phyloP scores from a whole-genome alignment of 2,113 vertebrate genomes.

The Synchiropus splendidus region DNA sequence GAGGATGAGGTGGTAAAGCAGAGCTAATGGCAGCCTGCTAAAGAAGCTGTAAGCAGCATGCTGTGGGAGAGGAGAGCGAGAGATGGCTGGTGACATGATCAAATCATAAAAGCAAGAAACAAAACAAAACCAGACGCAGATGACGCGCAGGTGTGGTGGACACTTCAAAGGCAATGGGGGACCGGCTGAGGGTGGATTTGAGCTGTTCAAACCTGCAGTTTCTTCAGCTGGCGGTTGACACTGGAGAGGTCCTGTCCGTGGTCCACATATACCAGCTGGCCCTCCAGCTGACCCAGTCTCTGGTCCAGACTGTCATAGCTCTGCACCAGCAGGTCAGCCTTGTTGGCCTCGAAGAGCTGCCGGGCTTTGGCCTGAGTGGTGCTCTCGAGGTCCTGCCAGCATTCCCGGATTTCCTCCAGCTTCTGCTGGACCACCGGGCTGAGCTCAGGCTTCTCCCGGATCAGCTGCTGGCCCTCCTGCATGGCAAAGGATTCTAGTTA shows the following conservation, averaged over 20 bases:
- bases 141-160: too few relatives aligned
- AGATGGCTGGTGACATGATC: conserved; percentile 50
- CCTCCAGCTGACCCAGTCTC: conserved; percentile 75
- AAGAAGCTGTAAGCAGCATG: conserved; percentile 63
- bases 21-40: conserved; percentile 57
- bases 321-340: conserved; percentile 78
- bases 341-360: conserved; percentile 83
- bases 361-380: conserved; percentile 79
- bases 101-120: conserved; percentile 22
- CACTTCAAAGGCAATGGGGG: too few relatives aligned
- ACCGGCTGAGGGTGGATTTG: not conserved
- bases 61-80: conserved; percentile 66
- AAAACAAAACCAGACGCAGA: not conserved
- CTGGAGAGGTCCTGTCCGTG: conserved; percentile 76
- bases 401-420: conserved; percentile 80
- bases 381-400: conserved; percentile 84
- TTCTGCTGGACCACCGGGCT: conserved; percentile 72
- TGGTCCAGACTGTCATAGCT: conserved; percentile 80
- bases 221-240: conserved; percentile 84
- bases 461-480: conserved; percentile 83
- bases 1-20: conserved; percentile 55
- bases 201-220: conserved; percentile 63
- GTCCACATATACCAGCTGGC: conserved; percentile 73
- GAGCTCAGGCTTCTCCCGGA: conserved; percentile 85
- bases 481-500: too few relatives aligned